Base-by-base conservation (phyloP, 2,888 invertebrate species). In the Ctenicera cuprea region DNA sequence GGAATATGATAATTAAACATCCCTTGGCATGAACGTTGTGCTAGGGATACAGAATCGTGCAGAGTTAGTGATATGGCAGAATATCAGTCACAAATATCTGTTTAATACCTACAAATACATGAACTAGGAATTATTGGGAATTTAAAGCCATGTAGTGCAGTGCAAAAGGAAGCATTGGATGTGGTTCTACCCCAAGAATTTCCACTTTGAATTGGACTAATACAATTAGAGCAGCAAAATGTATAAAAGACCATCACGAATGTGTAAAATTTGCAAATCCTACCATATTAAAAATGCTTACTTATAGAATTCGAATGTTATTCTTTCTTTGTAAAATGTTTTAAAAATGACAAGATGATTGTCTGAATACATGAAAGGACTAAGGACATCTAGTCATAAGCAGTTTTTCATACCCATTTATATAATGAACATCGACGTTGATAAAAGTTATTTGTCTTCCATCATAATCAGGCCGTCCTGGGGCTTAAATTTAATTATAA, bases 291-390 rank as follows among this genome's bases (percentile, higher is more conserved):
- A 41, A 41, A 50, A 63, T 62, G 26, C 57, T 33, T 20, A 50
- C 7, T 8, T 37, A 61, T 38, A 63, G 69, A 45, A 11, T 63
- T 20, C 48, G 69, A 71, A 12, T 57, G 62, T 48, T 54, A 50
- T 30, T 30, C 22, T 26, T 22, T 26, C 5, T 41, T 57, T 66
- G 71, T 65, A 66, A 73, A 67, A 52, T 61, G 30, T 71, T 71
- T 70, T 71, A 67, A 69, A 79, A 78, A 74, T 79, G 81, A 80
- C 71, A 67, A 81, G 79, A 80, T 83, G 83, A 83, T 83, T 83
- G 83, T 83, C 83, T 81, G 80, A 80, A 78, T 78, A 80, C 80
- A 79, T 78, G 72, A 54, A 70, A 54, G 54, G 41, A 26, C 78
- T 79, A 77, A 80, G 77, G 79, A 79, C 79, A 76, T 79, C 70